These are phyloP conservation scores for Nephrotoma guestfalica DNA, from an alignment of 2,888 invertebrate genomes.

Conservation along the genomic window DNA sequence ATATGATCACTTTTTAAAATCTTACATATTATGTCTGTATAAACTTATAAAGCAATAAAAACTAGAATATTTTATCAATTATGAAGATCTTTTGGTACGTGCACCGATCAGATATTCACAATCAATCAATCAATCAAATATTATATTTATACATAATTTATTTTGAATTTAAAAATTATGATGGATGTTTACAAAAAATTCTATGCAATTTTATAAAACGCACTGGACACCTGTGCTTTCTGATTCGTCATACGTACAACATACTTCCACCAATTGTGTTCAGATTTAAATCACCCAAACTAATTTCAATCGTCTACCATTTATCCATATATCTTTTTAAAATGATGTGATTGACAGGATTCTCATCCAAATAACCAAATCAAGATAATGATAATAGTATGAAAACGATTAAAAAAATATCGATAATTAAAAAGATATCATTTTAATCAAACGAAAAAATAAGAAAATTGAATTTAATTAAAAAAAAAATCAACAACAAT, in stretches of 20 bases:
- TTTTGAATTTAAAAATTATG: not conserved
- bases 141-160: not conserved
- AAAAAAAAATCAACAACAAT: not conserved
- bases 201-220: not conserved
- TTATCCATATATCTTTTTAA: not conserved
- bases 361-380: not conserved
- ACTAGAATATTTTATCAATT: not conserved
- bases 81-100: not conserved
- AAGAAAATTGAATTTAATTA: constrained; percentile 1
- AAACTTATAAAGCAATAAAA: not conserved
- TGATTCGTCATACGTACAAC: not conserved
- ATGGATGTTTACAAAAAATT: not conserved
- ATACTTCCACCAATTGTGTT: too few species aligned
- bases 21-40: not conserved
- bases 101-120: constrained; percentile 2
- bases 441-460: not conserved
- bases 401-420: not conserved
- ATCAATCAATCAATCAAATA: constrained; percentile 6
- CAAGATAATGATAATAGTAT: not conserved
- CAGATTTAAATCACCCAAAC: not conserved
- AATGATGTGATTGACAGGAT: not conserved
- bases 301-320: not conserved
- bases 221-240: not conserved
- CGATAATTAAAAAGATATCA: not conserved
- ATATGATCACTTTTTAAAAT: not conserved